phyloP scores from a whole-genome alignment of 2,113 vertebrate genomes.

The Gambusia affinis region DNA sequence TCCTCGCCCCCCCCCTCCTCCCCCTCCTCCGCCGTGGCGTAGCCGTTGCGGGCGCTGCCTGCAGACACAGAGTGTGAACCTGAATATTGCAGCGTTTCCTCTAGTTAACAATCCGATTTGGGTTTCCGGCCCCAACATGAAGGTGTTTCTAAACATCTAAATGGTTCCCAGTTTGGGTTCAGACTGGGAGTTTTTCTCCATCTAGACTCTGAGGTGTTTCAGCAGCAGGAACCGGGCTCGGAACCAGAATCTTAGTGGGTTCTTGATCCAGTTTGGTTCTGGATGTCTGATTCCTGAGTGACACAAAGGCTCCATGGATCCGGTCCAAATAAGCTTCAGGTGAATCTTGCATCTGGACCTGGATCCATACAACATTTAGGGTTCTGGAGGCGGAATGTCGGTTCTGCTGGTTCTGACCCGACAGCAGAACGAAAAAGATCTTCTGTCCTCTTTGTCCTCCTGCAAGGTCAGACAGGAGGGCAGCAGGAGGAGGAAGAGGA shows the following conservation, averaged over 20 bases:
- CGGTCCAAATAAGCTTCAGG: too few relatives aligned
- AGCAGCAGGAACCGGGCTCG: background rate
- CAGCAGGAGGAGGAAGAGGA: background rate
- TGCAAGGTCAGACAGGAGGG: conserved; percentile 14
- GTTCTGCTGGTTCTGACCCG: background rate
- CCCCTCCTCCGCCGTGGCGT: conserved; percentile 51
- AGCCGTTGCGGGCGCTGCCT: conserved; percentile 65
- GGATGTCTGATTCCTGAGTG: too few relatives aligned
- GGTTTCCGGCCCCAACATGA: too few relatives aligned
- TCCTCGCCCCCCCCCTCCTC: conserved; percentile 44
- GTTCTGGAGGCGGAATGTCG: background rate
- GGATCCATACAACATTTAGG: too few relatives aligned
- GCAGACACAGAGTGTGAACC: conserved; percentile 11
- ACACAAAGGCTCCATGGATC: too few relatives aligned
- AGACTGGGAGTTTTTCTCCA: background rate
- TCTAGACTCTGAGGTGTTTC: too few relatives aligned
- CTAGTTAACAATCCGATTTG: too few relatives aligned
- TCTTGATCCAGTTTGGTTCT: background rate
- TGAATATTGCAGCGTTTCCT: too few relatives aligned
- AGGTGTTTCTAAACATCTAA: too few relatives aligned
- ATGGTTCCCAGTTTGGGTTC: background rate
- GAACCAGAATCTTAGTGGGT: background rate
- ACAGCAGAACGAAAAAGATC: too few relatives aligned
- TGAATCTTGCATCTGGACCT: background rate
- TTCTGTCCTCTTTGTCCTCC: background rate